Evolutionary conservation across 2,113 vertebrate genomes (phyloP).

Genomic region (Paramisgurnus dabryanus): DNA sequence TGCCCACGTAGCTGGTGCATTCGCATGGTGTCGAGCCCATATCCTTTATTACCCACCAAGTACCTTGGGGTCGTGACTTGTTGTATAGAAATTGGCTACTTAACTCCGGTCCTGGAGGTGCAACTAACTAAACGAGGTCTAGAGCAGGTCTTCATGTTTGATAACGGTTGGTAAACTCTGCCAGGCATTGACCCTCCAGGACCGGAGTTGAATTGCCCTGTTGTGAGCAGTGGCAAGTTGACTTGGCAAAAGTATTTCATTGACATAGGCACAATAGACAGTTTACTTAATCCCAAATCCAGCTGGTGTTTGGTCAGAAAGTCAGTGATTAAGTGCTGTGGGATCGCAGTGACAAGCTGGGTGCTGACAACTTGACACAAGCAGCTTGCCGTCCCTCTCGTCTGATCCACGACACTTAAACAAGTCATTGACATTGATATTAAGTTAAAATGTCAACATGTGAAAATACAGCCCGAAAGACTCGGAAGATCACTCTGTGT

Average conservation of each 20-base stretch:
- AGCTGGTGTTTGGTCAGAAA: constrained; percentile 20
- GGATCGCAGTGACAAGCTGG: constrained; percentile 22
- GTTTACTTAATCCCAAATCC: neutral
- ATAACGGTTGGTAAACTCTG: too few species aligned
- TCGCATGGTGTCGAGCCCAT: constrained; percentile 98
- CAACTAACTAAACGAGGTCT: too few species aligned
- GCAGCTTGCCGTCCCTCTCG: neutral
- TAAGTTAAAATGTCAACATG: constrained; percentile 17
- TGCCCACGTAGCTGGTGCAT: constrained; percentile 96
- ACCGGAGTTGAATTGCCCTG: too few species aligned
- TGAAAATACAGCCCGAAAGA: constrained; percentile 5
- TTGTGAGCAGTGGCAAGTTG: too few species aligned
- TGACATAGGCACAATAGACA: neutral
- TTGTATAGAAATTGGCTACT: too few species aligned
- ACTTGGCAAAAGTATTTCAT: neutral
- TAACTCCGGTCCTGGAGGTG: too few species aligned
- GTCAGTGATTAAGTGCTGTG: constrained; percentile 32
- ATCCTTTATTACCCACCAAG: constrained; percentile 81
- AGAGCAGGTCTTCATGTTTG: too few species aligned
- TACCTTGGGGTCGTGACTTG: neutral
- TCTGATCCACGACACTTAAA: neutral
- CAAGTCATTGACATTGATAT: constrained; percentile 6
- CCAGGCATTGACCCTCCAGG: too few species aligned
- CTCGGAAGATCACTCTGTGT: neutral
- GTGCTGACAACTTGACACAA: constrained; percentile 17